Percentiles rank a stretch among this genome's conserved stretches.
phyloP scores from a whole-genome alignment of 2,113 vertebrate species.

The Tamias sibiricus region DNA sequence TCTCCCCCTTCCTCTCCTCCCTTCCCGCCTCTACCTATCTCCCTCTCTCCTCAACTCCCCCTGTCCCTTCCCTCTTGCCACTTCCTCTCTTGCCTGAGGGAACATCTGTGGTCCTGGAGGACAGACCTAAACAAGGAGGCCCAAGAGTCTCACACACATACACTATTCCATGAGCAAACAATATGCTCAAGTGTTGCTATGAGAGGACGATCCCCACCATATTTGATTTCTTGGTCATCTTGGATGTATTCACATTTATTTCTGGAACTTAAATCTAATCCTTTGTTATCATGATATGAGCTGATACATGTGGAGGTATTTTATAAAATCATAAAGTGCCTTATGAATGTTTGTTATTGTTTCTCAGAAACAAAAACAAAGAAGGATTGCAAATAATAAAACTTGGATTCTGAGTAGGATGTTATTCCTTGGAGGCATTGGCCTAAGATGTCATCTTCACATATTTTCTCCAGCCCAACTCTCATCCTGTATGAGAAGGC shows the following conservation, averaged over 20 bases:
- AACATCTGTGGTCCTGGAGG: background rate
- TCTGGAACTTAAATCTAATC: background rate
- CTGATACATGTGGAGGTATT: background rate
- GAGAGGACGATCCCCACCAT: background rate
- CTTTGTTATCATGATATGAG: background rate
- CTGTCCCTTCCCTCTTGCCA: no score
- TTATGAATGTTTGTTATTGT: background rate
- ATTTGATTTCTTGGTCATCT: background rate
- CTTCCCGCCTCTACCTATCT: background rate
- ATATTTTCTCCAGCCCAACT: background rate
- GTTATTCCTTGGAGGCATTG: background rate
- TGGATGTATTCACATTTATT: background rate
- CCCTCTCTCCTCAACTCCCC: background rate
- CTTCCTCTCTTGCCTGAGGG: background rate
- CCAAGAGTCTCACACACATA: background rate
- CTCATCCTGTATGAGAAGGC: background rate
- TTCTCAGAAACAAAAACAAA: background rate
- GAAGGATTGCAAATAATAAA: background rate
- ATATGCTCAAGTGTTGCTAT: background rate
- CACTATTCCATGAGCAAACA: slow-evolving; percentile 20
- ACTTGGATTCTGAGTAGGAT: background rate
- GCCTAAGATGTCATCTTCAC: background rate
- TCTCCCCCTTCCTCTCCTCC: background rate
- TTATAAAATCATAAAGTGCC: background rate
- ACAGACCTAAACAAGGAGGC: background rate